Base-by-base conservation (phyloP, 2,797 vertebrate species). In the Crocidura indochinensis region DNA sequence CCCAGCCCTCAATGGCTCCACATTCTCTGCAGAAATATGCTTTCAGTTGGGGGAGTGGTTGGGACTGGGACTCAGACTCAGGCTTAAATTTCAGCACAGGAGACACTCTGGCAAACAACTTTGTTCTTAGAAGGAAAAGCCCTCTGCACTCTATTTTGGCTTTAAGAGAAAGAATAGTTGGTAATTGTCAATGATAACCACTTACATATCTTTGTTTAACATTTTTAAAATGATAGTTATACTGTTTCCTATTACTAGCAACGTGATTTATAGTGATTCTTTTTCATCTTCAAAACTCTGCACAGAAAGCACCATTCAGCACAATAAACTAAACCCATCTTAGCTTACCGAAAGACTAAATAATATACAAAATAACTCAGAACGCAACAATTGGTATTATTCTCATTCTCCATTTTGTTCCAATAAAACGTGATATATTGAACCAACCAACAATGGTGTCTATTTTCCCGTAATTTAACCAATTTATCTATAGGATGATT, bases 31-130 rank as follows among this genome's bases (percentile, higher is more conserved):
- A 98, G 98, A 98, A 98, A 99, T 98, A 99, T 99, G 98, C 95
- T 99, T 99, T 98, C 98, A 89, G 98, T 99, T 99, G 98, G 90
- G 97, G 96, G 94, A 96, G 94, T 88, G 79, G 96, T 96, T 96
- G 90, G 86, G 95, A 84, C 94, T 97, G 97, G 96, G 98, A 96
- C 94, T 97, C 96, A 97, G 97, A 97, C 97, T 95, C 87, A 95
- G 96, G 96, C 98, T 98, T 95, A 95, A 93, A 94, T 98, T 98
- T 97, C 97, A 97, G 93, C 85, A 76, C 79, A 91, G 79, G 90
- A 78, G 65, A 88, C 77, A 94, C 7, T 2, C 80, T 91, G 49
- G 81, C 72, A 73, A 47, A 72, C 53, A 26, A 10, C 24, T 74
- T 49, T 29, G 67, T 47, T 44, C 49, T 68, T 71, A 56, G 20